Evolutionary conservation across 2,888 invertebrate genomes (phyloP).

Genomic region (Eupelmus urozonus): DNA sequence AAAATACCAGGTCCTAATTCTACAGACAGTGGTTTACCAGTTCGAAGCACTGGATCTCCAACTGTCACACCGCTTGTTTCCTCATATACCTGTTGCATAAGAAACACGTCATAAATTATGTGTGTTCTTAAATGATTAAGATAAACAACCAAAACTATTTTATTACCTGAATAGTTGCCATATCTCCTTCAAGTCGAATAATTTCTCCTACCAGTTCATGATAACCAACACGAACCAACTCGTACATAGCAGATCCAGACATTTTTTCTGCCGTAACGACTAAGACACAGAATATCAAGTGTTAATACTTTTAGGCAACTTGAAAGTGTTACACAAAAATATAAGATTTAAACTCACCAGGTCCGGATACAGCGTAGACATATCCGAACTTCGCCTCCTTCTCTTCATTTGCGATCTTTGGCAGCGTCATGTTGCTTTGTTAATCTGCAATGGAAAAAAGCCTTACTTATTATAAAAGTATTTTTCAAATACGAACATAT

Average conservation of each 20-base stretch:
- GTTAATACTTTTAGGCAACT: slow-evolving; percentile 15
- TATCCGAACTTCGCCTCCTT: slow-evolving; percentile 94
- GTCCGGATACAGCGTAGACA: slow-evolving; percentile 98
- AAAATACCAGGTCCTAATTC: slow-evolving; percentile 99
- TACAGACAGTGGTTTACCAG: slow-evolving; percentile 99
- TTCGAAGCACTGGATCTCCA: slow-evolving; percentile 98
- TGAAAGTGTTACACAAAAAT: slow-evolving; percentile 34
- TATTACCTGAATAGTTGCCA: slow-evolving; percentile 99
- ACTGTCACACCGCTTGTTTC: slow-evolving; percentile 99
- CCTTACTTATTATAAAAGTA: neutral
- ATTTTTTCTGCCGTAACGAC: slow-evolving; percentile 99
- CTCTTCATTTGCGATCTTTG: slow-evolving; percentile 89
- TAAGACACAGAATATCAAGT: slow-evolving; percentile 74
- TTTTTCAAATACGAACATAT: too few relatives aligned
- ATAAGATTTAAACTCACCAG: slow-evolving; percentile 83
- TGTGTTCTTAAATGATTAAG: neutral
- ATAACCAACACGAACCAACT: slow-evolving; percentile 99
- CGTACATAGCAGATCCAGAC: slow-evolving; percentile 99
- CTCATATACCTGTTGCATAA: slow-evolving; percentile 86
- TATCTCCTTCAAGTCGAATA: slow-evolving; percentile 99
- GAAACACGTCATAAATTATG: neutral
- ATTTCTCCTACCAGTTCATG: slow-evolving; percentile 99
- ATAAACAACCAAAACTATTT: neutral
- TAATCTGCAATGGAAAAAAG: slow-evolving; percentile 51
- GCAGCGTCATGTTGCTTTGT: slow-evolving; percentile 82